Conservation (phyloP, 2,888 invertebrate species). For the Leucania comma region DNA sequence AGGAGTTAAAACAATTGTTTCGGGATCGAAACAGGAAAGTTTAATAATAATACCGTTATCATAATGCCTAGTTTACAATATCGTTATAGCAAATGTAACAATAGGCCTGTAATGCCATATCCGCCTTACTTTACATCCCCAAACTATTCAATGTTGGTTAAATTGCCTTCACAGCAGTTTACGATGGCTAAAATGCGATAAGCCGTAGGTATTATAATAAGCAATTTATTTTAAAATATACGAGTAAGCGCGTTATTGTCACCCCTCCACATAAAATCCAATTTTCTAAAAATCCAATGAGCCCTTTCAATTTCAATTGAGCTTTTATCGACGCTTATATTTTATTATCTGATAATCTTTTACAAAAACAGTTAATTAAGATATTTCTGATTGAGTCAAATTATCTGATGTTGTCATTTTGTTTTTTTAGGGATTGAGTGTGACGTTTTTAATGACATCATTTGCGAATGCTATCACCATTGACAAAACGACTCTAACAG, state of each 20-base stretch:
- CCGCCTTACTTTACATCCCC: constrained; percentile 69
- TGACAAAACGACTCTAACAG: constrained; percentile 72
- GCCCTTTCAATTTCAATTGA: constrained; percentile 62
- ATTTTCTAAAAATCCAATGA: constrained; percentile 68
- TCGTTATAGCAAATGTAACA: constrained; percentile 66
- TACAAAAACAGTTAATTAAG: constrained; percentile 55
- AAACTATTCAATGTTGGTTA: constrained; percentile 77
- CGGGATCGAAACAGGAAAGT: constrained; percentile 57
- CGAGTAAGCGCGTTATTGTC: constrained; percentile 70
- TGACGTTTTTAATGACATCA: constrained; percentile 15
- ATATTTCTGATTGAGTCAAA: constrained; percentile 41
- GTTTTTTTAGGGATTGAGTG: constrained; percentile 6
- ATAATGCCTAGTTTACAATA: constrained; percentile 68
- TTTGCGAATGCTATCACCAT: constrained; percentile 34
- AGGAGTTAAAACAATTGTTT: constrained; percentile 56
- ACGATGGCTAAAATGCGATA: constrained; percentile 74
- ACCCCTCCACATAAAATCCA: constrained; percentile 67
- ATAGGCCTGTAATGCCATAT: constrained; percentile 68
- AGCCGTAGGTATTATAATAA: constrained; percentile 73
- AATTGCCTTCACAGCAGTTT: constrained; percentile 77
- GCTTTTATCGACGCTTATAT: constrained; percentile 58
- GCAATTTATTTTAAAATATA: constrained; percentile 78
- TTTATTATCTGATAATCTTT: constrained; percentile 55
- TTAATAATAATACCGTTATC: constrained; percentile 67
- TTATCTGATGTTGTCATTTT: constrained; percentile 6